Percentiles rank a stretch among this genome's conserved stretches.
Evolutionary conservation across 1,140 invertebrate genomes (phyloP).

Genomic region (Drosophila guanche): DNA sequence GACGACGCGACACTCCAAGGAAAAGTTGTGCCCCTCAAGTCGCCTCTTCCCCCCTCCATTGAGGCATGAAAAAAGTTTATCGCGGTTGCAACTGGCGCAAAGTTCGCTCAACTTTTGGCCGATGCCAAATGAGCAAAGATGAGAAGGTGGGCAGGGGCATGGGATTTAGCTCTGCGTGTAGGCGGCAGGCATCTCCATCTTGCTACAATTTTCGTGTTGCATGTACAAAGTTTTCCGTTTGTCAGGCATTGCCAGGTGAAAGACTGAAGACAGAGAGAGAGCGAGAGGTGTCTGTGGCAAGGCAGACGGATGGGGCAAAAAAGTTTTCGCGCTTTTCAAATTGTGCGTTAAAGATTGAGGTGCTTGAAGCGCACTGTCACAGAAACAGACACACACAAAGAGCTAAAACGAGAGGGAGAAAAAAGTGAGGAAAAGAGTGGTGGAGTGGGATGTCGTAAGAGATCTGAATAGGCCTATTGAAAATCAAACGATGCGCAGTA

Average conservation of each 20-base stretch:
- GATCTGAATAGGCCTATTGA: slow-evolving; percentile 64
- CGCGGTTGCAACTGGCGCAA: slow-evolving; percentile 67
- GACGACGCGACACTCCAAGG: slow-evolving; percentile 46
- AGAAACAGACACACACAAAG: slow-evolving; percentile 7
- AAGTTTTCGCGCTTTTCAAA: slow-evolving; percentile 71
- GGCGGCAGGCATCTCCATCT: slow-evolving; percentile 12
- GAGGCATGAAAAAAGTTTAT: slow-evolving; percentile 57
- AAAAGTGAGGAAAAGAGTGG: neutral
- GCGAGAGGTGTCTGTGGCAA: slow-evolving; percentile 2
- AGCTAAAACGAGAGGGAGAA: neutral
- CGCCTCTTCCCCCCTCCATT: neutral
- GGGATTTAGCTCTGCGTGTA: neutral
- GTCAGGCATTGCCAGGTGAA: slow-evolving; percentile 9
- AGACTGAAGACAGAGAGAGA: neutral
- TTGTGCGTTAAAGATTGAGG: slow-evolving; percentile 76
- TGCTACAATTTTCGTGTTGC: slow-evolving; percentile 63
- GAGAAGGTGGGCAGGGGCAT: slow-evolving; percentile 8
- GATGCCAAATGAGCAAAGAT: slow-evolving; percentile 60
- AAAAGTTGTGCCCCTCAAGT: slow-evolving; percentile 51
- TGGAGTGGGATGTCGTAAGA: neutral
- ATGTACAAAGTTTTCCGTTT: slow-evolving; percentile 61
- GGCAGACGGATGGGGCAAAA: slow-evolving; percentile 41
- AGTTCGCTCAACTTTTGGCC: slow-evolving; percentile 68
- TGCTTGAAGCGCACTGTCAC: slow-evolving; percentile 6
- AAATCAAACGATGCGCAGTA: slow-evolving; percentile 70